Base-by-base conservation (phyloP, 2,888 invertebrate species). In the Cremastinae sp. region DNA sequence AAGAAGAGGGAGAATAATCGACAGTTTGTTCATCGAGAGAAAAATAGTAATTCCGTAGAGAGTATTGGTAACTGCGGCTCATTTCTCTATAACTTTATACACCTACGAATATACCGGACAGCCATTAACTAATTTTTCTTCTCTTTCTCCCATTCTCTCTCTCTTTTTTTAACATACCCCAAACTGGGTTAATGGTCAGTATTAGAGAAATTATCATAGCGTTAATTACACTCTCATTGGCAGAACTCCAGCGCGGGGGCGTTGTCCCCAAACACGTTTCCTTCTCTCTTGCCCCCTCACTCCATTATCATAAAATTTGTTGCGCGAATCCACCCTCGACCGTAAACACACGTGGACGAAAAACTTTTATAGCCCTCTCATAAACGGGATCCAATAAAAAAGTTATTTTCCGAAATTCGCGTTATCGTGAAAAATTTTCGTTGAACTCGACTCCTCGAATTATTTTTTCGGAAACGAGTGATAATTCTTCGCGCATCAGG, bases 161-260 rank as follows among this genome's bases (percentile, higher is more conserved):
- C 53, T 75, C 66, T 65, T 74, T 66, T 79, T 70, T 73, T 68
- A 58, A 18, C 53, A 69, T 43, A 69, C 41, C 49, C 45, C 58
- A 74, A 86, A 86, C 81, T 85, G 78, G 87, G 87, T 86, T 86
- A 87, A 87, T 86, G 85, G 80, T 83, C 80, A 81, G 82, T 83
- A 83, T 85, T 86, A 83, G 83, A 80, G 83, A 85, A 87, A 88
- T 88, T 88, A 86, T 86, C 85, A 85, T 85, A 83, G 81, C 78
- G 74, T 86, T 87, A 87, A 88, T 87, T 88, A 83, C 84, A 75
- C 77, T 81, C 71, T 81, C 81, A 83, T 81, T 87, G 84, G 83
- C 85, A 79, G 72, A 79, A 68, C 75, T 81, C 83, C 83, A 84
- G 78, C 43, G 53, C 51, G 70, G 20, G 65, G 66, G 53, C 64